phyloP scores from a whole-genome alignment of 2,888 invertebrate genomes.

The Dynastes hyllus region DNA sequence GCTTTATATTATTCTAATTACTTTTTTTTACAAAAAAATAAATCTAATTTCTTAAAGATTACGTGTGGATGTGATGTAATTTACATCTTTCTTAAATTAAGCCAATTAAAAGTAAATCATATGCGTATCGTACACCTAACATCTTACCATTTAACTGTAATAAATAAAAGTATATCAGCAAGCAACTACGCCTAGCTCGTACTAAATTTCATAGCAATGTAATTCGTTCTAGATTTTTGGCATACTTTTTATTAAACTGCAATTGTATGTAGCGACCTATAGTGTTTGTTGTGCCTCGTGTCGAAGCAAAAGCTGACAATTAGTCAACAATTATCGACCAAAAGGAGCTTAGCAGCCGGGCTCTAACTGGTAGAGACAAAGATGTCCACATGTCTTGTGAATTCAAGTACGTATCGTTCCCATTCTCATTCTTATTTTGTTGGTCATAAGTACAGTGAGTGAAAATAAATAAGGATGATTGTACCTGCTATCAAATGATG shows the following conservation, averaged over 20 bases:
- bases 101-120: not conserved
- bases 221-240: constrained; percentile 45
- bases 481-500: too few relatives aligned
- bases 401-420: constrained; percentile 19
- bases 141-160: not conserved
- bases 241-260: constrained; percentile 20
- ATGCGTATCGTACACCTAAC: not conserved
- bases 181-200: not conserved
- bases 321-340: not conserved
- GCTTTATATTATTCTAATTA: too few relatives aligned
- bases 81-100: too few relatives aligned
- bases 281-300: not conserved
- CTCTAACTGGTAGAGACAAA: not conserved
- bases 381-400: constrained; percentile 31
- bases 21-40: too few relatives aligned
- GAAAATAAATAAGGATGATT: too few relatives aligned
- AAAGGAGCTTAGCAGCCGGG: too few relatives aligned
- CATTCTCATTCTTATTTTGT: not conserved
- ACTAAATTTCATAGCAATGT: constrained; percentile 33
- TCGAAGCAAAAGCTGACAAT: constrained; percentile 16
- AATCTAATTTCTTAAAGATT: too few relatives aligned
- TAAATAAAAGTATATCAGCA: not conserved
- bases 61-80: too few relatives aligned
- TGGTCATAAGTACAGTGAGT: too few relatives aligned
- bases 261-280: not conserved